phyloP scores from a whole-genome alignment of 2,113 vertebrate genomes.

The Phylloscopus whistleri region DNA sequence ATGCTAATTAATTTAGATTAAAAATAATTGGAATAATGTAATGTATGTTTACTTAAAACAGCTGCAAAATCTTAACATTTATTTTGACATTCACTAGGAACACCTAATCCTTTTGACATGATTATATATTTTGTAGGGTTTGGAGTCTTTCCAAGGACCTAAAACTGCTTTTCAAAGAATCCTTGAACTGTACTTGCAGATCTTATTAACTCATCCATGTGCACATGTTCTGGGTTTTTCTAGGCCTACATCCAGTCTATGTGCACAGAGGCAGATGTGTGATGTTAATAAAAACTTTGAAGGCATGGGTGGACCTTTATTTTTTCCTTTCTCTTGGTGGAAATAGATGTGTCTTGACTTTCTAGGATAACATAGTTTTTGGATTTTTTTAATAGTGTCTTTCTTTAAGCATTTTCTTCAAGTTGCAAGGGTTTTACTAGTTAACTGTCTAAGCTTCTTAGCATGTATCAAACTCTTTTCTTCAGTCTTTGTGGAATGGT shows the following conservation, averaged over 20 bases:
- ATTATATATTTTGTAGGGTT: neutral
- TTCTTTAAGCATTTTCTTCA: neutral
- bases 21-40: neutral
- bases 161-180: neutral
- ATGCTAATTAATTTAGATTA: neutral
- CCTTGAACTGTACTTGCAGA: neutral
- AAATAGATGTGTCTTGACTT: neutral
- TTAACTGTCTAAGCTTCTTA: conserved; percentile 2
- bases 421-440: neutral
- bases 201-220: neutral
- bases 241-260: neutral
- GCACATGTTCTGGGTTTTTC: neutral
- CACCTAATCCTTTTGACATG: neutral
- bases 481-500: neutral
- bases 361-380: conserved; percentile 5
- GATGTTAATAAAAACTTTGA: neutral
- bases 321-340: neutral
- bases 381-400: neutral
- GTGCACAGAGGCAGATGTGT: neutral
- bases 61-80: neutral
- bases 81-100: neutral
- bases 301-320: neutral
- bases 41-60: neutral
- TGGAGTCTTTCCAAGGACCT: neutral
- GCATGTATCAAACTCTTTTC: neutral